Base-by-base conservation (phyloP, 2,797 vertebrate species). In the Smutsia temminckii region DNA sequence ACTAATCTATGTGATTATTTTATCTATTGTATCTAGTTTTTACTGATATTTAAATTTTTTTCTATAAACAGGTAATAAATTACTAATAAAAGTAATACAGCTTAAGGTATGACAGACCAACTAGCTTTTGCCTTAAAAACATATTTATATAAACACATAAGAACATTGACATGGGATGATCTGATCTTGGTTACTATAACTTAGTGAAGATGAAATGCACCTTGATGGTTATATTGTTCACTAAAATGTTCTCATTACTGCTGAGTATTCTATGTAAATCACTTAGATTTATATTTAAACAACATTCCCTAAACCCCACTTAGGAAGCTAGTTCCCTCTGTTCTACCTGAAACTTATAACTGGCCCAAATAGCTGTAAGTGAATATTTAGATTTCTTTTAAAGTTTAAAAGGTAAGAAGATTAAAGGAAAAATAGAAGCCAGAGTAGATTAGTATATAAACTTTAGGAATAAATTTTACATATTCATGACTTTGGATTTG, bases 21-120 rank as follows among this genome's bases (percentile, higher is more conserved):
- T 63, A 27, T 57, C 61, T 79, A 34, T 55, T 88, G 6, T 34
- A 79, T 37, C 23, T 17, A 59, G 18, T 21, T 87, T 97, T 92
- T 81, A 72, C 49, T 84, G 80, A 80, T 81, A 27, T 20, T 69
- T 55, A 69, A 46, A 84, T 25, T 49, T 20, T 59, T 83, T 93
- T 17, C 32, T 93, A n/a, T 63, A 75, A 63, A 61, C 10, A n/a
- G 32, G 18, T 81, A 92, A 93, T 88, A 90, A 92, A 78, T 86
- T 53, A 77, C 17, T 86, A 80, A n/a, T 51, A 79, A 8, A 61
- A 66, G 90, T 18, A 87, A 42, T 89, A 42, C 57, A 93, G 74
- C 13, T 68, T 93, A 40, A 66, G 57, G 9, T 55, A 40, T 80
- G 49, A 77, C 8, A 59, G 9, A 75, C 40, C 32, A 92, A 34